phyloP scores from a whole-genome alignment of 1,140 invertebrate genomes.

The Nymphalis io region DNA sequence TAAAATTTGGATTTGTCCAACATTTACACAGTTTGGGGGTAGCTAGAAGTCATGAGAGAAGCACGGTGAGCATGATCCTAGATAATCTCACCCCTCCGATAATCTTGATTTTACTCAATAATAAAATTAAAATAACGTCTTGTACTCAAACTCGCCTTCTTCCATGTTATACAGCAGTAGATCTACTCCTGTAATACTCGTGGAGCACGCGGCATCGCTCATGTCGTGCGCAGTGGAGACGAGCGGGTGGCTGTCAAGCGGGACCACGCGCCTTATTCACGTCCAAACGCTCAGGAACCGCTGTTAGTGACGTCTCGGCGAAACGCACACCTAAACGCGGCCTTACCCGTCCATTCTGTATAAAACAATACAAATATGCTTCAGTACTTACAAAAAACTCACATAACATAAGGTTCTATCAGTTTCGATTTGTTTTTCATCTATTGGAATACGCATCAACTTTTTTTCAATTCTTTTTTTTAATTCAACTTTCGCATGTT shows the following conservation, averaged over 20 bases:
- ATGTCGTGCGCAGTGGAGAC: conserved; percentile 57
- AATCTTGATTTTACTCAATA: neutral
- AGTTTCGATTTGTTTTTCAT: no score
- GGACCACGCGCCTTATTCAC: conserved; percentile 41
- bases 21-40: no score
- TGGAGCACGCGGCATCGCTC: conserved; percentile 58
- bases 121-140: neutral
- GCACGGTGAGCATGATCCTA: no score
- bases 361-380: neutral
- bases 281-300: conserved; percentile 33
- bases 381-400: neutral
- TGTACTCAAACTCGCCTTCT: neutral
- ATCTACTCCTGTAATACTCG: conserved; percentile 48
- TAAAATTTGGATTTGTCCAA: no score
- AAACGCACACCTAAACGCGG: conserved; percentile 55
- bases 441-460: no score
- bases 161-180: conserved; percentile 33
- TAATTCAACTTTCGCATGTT: no score
- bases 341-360: conserved; percentile 49
- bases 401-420: neutral
- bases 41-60: no score
- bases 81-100: no score
- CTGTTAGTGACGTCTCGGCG: conserved; percentile 60
- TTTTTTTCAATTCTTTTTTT: no score
- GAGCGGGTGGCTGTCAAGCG: conserved; percentile 61